Conservation (phyloP, 2,888 invertebrate species). For the Rhogogaster chlorosoma region DNA sequence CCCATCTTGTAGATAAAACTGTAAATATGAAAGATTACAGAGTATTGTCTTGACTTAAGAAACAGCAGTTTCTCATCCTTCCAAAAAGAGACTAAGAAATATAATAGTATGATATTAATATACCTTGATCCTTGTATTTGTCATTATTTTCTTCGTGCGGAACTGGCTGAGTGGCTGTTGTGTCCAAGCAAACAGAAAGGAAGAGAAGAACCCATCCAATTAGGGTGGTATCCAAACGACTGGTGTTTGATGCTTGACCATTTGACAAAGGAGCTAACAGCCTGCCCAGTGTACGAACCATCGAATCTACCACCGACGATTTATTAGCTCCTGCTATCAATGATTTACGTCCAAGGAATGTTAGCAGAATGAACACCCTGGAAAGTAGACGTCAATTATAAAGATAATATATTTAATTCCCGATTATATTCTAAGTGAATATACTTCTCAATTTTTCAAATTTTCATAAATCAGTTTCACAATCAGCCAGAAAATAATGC, state of each 20-base stretch:
- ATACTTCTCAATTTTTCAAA: neutral
- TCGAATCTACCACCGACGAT: slow-evolving; percentile 83
- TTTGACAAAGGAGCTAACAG: slow-evolving; percentile 80
- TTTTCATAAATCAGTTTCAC: neutral
- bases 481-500: neutral
- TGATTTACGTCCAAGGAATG: slow-evolving; percentile 91
- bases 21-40: slow-evolving; percentile 47
- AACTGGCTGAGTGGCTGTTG: slow-evolving; percentile 67
- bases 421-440: too few species aligned
- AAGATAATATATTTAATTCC: slow-evolving; percentile 38
- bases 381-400: neutral
- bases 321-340: slow-evolving; percentile 78
- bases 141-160: slow-evolving; percentile 71
- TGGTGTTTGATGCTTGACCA: slow-evolving; percentile 65
- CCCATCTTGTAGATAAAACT: slow-evolving; percentile 85
- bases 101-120: neutral
- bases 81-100: neutral
- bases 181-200: slow-evolving; percentile 85
- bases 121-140: slow-evolving; percentile 75
- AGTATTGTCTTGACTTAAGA: slow-evolving; percentile 44
- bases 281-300: slow-evolving; percentile 82
- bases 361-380: slow-evolving; percentile 91
- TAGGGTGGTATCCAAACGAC: slow-evolving; percentile 71
- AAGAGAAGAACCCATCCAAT: slow-evolving; percentile 89
- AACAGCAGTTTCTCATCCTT: neutral